Evolutionary conservation across 2,888 invertebrate species (phyloP), one percentile per base, ranked within the genome.

Genomic region (Rhopalosiphum nymphaeae): DNA sequence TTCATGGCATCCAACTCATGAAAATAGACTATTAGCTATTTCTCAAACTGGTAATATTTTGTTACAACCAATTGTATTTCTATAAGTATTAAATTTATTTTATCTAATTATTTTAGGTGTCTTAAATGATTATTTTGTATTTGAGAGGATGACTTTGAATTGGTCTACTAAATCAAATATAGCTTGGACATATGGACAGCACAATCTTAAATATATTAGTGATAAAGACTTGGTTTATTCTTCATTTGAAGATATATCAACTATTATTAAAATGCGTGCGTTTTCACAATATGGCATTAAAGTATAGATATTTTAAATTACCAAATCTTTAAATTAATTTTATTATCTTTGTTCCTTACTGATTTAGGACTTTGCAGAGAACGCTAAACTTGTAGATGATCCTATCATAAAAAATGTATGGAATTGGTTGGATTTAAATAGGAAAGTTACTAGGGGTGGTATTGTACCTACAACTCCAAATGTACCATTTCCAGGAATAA

Each of bases 1-100:
- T 96, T 97, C 98, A 67, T 99, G 99, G 98, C 99, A 99, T 96
- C 98, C 98, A 3, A 96, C 96, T 10, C 97, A 98, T 95, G 98
- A 97, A 96, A 98, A 98, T 95, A 96, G 98, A 61, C 96, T 98
- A 95, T 96, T 98, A 92, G 97, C 97, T 0, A 97, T 97, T 90
- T 96, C 97, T n/a, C 95, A 96, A 2, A 96, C 96, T 89, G 97
- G 97, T 97, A 95, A 94, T 89, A 42, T 88, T 7, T 84, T 91
- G n/a, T 85, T 67, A 57, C 44, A 61, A 56, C 46, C 26, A 49
- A 36, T 78, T 78, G 1, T 78, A 42, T 89, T 42, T 78, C 49
- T 93, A 36, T 87, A 10, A 42, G 4, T 91, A 29, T 84, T 86
- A 25, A 44, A 57, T 85, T 85, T 29, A 16, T 56, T 93, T 84